These are phyloP conservation scores for Philaenus spumarius DNA, from an alignment of 1,140 invertebrate species.

Conservation along the genomic window DNA sequence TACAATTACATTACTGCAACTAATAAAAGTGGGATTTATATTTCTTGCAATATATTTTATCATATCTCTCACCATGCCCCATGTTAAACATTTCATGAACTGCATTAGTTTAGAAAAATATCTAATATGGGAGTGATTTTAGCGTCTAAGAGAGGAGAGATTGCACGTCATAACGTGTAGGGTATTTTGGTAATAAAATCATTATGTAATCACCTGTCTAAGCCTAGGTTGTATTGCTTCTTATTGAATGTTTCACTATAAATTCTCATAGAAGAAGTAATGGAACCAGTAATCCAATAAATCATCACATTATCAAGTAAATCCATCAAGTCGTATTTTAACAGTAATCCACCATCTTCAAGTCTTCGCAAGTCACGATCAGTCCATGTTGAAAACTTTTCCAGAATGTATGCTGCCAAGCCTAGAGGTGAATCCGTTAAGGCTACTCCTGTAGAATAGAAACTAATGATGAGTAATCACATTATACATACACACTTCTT, in stretches of 20 bases:
- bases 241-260: conserved; percentile 59
- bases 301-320: conserved; percentile 84
- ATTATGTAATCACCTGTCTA: conserved; percentile 51
- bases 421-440: conserved; percentile 56
- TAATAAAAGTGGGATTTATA: no score
- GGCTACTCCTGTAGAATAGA: conserved; percentile 43
- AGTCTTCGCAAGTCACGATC: conserved; percentile 48
- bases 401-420: conserved; percentile 63
- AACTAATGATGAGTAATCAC: no score
- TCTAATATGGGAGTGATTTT: no score
- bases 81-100: no score
- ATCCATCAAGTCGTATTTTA: conserved; percentile 59
- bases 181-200: no score
- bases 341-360: conserved; percentile 64
- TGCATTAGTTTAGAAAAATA: no score
- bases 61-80: no score
- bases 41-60: no score
- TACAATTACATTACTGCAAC: no score
- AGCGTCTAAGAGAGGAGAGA: no score
- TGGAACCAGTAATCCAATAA: conserved; percentile 72
- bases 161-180: no score
- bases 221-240: conserved; percentile 35
- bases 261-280: conserved; percentile 67
- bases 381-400: conserved; percentile 64
- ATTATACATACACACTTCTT: no score